Evolutionary conservation across 2,888 invertebrate species (phyloP).

Genomic region (Griposia aprilina): DNA sequence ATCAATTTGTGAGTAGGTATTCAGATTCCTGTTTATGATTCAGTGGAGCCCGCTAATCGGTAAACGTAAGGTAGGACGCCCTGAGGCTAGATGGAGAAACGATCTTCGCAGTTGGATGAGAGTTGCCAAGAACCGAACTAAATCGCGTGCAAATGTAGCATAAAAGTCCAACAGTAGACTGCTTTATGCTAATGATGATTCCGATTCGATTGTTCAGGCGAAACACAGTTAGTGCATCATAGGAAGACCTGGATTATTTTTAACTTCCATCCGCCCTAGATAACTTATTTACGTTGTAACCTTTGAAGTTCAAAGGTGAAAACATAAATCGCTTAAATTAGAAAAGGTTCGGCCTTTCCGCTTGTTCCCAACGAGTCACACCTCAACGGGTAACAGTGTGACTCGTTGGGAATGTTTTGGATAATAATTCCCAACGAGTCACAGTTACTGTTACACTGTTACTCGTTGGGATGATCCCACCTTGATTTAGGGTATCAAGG

Average conservation of each 20-base stretch:
- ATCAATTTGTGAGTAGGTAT: neutral
- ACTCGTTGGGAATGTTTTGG: too few relatives aligned
- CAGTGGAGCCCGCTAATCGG: neutral
- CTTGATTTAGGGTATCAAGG: too few relatives aligned
- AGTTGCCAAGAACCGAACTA: neutral
- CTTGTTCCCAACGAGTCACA: too few relatives aligned
- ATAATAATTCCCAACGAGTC: too few relatives aligned
- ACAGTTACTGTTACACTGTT: too few relatives aligned
- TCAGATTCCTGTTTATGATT: neutral
- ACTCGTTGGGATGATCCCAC: too few relatives aligned
- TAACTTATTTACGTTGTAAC: slow-evolving; percentile 47
- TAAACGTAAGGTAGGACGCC: neutral
- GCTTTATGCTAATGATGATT: neutral
- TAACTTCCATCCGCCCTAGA: slow-evolving; percentile 47
- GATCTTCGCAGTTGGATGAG: neutral
- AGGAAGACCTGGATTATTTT: slow-evolving; percentile 40
- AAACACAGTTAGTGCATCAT: slow-evolving; percentile 13
- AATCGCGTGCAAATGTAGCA: neutral
- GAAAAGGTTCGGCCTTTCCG: slow-evolving; percentile 24
- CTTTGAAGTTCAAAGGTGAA: slow-evolving; percentile 58
- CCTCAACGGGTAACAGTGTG: too few relatives aligned
- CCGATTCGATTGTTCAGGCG: neutral
- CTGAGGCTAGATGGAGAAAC: neutral
- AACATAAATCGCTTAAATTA: slow-evolving; percentile 25
- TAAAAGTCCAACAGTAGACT: neutral